Evolutionary conservation across 2,113 vertebrate genomes (phyloP), one percentile per base, ranked within the genome.

Genomic region (Oophaga pumilio): DNA sequence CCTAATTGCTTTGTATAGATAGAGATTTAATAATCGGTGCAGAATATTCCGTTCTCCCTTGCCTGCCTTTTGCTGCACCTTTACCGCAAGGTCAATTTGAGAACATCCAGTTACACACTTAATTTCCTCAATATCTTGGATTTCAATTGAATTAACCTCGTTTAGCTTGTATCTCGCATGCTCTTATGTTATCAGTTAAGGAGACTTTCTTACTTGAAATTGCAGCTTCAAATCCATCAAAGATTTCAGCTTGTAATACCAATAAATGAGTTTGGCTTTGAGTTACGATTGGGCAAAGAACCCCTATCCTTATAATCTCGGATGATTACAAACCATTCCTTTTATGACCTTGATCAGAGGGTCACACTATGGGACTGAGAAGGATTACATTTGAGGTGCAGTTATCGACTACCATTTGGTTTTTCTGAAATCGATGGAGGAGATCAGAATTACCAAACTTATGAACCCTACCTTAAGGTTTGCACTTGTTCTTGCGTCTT

Each of bases 121-220:
- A 49, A 69, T 83, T 83, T 83, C 66, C 81, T 83, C 81, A 69
- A 83, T 83, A 83, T 83, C 81, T 83, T 24, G 64, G 81, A n/a
- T 66, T 68, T 66, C 68, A 83, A 83, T 83, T 83, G 81, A 83
- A 83, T 83, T 83, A 83, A 83, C 81, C 81, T 83, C 81, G 24
- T 53, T 83, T 69, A 24, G 64, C 81, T 83, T 22, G 8, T 74
- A 83, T 83, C 81, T 83, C 6, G 62, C 9, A 53, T 68, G 64
- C 81, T 69, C 79, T 62, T 64, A 49, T 33, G 57, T 83, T 83
- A 83, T 83, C 81, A 69, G 33, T 66, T 53, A 66, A 49, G 57
- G 22, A 83, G 81, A 69, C 81, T 62, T 83, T 69, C 5, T 83
- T 68, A 52, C 60, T 49, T 66, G 57, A 64, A 82, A 66, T 62